Conservation (phyloP, 2,113 vertebrate genomes). For the Sciurus niger region DNA sequence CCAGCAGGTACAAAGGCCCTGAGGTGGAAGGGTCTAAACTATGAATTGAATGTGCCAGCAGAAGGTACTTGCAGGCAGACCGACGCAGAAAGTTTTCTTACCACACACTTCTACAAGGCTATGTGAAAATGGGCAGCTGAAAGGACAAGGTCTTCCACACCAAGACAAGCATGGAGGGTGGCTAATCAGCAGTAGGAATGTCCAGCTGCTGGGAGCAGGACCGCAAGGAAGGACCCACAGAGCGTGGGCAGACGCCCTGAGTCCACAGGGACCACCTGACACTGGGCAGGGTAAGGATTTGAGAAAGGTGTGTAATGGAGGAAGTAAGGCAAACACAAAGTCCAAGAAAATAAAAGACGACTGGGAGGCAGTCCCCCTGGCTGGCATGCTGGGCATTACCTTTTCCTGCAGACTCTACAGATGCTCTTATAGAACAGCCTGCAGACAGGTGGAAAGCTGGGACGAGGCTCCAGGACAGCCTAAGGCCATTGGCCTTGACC, state of each 20-base stretch:
- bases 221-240: no score
- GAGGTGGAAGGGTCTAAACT: background rate
- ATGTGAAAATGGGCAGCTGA: background rate
- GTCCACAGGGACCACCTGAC: background rate
- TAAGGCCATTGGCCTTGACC: background rate
- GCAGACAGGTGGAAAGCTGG: no score
- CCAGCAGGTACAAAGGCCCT: background rate
- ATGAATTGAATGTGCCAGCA: rapidly evolving
- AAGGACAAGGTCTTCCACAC: background rate
- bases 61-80: background rate
- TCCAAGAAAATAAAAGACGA: background rate
- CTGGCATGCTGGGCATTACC: no score
- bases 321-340: background rate
- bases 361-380: background rate
- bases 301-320: no score
- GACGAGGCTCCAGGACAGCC: background rate
- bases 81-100: background rate
- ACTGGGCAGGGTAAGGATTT: no score
- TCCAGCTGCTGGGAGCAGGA: background rate
- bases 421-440: no score
- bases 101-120: background rate
- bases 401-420: no score
- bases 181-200: background rate
- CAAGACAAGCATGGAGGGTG: background rate
- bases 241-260: background rate